Evolutionary conservation across 2,888 invertebrate species (phyloP).

Genomic region (Pyrochroa serraticornis): DNA sequence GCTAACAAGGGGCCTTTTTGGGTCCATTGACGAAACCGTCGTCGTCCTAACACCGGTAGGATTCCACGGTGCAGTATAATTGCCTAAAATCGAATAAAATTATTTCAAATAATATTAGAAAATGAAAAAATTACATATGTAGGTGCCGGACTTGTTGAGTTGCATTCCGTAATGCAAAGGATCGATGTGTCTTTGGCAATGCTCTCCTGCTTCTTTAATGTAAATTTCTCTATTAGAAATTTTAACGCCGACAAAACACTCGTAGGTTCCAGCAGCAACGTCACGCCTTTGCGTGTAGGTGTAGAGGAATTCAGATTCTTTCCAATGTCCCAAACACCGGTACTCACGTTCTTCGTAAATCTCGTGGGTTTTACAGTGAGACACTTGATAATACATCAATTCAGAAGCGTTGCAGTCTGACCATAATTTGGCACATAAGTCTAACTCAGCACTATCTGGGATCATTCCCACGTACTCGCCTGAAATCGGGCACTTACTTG

Average conservation of each 20-base stretch:
- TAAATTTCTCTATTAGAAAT: constrained; percentile 65
- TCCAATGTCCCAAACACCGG: constrained; percentile 70
- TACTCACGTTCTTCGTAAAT: constrained; percentile 71
- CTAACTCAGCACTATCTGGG: constrained; percentile 63
- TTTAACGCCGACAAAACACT: constrained; percentile 70
- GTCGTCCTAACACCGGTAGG: constrained; percentile 19
- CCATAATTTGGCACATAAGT: constrained; percentile 68
- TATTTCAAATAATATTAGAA: not conserved
- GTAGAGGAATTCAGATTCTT: constrained; percentile 66
- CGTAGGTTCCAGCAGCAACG: constrained; percentile 63
- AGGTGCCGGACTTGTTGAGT: constrained; percentile 58
- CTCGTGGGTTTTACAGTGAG: constrained; percentile 64
- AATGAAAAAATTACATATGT: constrained; percentile 45
- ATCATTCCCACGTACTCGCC: constrained; percentile 70
- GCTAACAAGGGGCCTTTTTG: constrained; percentile 24
- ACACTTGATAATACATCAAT: constrained; percentile 71
- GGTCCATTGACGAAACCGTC: constrained; percentile 16
- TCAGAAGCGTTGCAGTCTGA: constrained; percentile 70
- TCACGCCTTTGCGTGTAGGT: constrained; percentile 70
- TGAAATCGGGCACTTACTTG: constrained; percentile 65
- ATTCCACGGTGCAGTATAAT: constrained; percentile 17
- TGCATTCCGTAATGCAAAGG: constrained; percentile 68
- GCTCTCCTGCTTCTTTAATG: constrained; percentile 71
- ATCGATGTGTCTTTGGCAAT: constrained; percentile 66
- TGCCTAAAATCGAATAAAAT: constrained; percentile 13